A percentile compares a stretch with the other conserved stretches of the same genome.
Conservation (phyloP, 2,888 invertebrate species). For the Falcaria lacertinaria region DNA sequence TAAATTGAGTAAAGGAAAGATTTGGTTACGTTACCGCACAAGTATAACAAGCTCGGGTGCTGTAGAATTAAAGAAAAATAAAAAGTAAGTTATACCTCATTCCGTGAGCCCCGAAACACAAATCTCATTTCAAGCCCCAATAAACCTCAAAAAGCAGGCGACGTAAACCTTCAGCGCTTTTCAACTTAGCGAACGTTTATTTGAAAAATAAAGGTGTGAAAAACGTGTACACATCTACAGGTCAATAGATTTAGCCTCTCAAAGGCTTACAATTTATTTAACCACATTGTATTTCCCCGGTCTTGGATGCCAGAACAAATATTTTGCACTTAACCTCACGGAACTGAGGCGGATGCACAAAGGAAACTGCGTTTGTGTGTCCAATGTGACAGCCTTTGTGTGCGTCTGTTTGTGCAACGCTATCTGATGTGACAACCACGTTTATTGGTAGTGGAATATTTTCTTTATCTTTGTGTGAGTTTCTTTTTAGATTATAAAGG, state of each 20-base stretch:
- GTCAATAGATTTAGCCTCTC: conserved; percentile 26
- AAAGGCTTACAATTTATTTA: conserved; percentile 37
- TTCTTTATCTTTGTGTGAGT: conserved; percentile 4
- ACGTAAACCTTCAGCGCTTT: conserved; percentile 2
- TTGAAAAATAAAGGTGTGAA: conserved; percentile 6
- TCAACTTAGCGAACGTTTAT: conserved; percentile 5
- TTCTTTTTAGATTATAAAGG: conserved; percentile 1
- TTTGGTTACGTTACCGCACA: not conserved
- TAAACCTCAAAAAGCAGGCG: conserved; percentile 3
- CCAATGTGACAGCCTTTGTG: conserved; percentile 15
- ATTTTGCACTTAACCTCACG: conserved; percentile 45
- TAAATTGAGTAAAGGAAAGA: not conserved
- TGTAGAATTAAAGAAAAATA: not conserved
- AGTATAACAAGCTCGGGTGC: not conserved
- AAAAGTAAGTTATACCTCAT: not conserved
- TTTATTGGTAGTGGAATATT: conserved; percentile 20
- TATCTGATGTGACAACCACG: conserved; percentile 29
- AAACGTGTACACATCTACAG: conserved; percentile 11
- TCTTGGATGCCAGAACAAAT: conserved; percentile 39
- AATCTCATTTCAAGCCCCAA: conserved; percentile 2
- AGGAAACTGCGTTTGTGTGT: conserved; percentile 25
- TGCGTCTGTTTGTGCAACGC: conserved; percentile 15
- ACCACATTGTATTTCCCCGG: conserved; percentile 25
- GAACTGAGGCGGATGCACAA: conserved; percentile 34
- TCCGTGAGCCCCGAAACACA: not conserved